phyloP scores from a whole-genome alignment of 1,140 invertebrate genomes.

The Drosophila erecta region DNA sequence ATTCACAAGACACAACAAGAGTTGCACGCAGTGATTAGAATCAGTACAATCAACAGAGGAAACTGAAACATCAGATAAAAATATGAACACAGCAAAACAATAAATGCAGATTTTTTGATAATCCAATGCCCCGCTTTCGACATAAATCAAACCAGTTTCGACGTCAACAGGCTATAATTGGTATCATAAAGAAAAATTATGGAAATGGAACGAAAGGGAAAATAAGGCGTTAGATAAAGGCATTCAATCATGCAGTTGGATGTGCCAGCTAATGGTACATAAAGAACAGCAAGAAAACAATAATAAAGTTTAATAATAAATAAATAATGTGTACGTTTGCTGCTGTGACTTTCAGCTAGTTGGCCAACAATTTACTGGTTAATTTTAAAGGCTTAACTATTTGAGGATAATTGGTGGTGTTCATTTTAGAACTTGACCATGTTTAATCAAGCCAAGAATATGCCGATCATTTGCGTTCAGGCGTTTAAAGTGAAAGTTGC shows the following conservation, averaged over 20 bases:
- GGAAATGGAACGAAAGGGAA: conserved; percentile 36
- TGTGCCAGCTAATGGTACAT: conserved; percentile 12
- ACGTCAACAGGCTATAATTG: conserved; percentile 22
- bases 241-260: conserved; percentile 33
- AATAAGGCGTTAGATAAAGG: conserved; percentile 20
- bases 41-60: background rate
- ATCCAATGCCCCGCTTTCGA: conserved; percentile 46
- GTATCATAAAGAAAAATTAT: conserved; percentile 18
- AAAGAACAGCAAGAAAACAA: conserved; percentile 11
- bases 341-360: conserved; percentile 56
- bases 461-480: conserved; percentile 33
- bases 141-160: conserved; percentile 27
- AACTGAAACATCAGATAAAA: conserved; percentile 20
- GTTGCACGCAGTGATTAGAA: conserved; percentile 25
- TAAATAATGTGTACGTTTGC: conserved; percentile 59
- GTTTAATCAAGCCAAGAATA: conserved; percentile 33
- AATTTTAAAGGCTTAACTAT: conserved; percentile 11
- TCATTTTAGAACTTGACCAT: conserved; percentile 36
- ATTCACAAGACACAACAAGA: conserved; percentile 41
- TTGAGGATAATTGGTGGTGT: conserved; percentile 23
- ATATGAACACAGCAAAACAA: conserved; percentile 30
- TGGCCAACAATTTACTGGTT: conserved; percentile 41
- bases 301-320: conserved; percentile 13
- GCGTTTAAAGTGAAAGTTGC: conserved; percentile 48
- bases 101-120: conserved; percentile 25